Base-by-base conservation (phyloP, 2,113 vertebrate genomes). In the Brachypodius melanocephalos region DNA sequence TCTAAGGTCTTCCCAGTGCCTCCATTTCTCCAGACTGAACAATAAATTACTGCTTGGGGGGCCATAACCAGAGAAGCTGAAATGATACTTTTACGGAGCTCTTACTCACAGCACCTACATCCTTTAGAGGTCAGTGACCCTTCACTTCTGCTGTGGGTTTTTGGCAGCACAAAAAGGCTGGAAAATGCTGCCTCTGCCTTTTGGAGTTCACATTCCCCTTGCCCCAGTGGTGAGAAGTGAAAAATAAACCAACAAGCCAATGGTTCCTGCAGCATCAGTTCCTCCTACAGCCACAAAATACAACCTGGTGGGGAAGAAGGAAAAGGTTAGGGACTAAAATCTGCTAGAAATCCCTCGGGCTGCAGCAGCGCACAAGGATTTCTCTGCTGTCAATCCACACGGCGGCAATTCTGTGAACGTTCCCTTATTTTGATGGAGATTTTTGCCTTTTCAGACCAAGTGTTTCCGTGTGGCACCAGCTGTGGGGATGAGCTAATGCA, bases 401-500 rank as follows among this genome's bases (percentile, higher is more conserved):
- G 4, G 57, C 0, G 48, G 36, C 52, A 32, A 59, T 65, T 75
- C 80, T 13, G 1, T 8, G 40, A 62, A 38, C 0, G 0, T 40
- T 63, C 14, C 1, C 49, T 91, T 36, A 68, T 87, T 88, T 66
- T 68, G 5, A n/a, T 24, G 63, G 83, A 86, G 76, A n/a, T 22
- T 51, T 38, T 65, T 72, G 89, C 43, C 11, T 81, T 74, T 78
- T 89, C 48, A 81, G 68, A 29, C 42, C 48, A 12, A 89, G 73
- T 4, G 42, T 72, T 95, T 87, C 90, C 57, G 1, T 7, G 76
- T 46, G 52, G 91, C 83, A 63, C 19, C 88, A 89, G 66, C 84
- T 85, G 74, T 14, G 36, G 89, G 42, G 90, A 85, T 49, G 94
- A 96, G 89, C 91, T 91, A 59, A 87, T 34, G 59, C 87, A n/a